Conservation (phyloP, 2,888 invertebrate genomes). For the Temnothorax ravouxi region DNA sequence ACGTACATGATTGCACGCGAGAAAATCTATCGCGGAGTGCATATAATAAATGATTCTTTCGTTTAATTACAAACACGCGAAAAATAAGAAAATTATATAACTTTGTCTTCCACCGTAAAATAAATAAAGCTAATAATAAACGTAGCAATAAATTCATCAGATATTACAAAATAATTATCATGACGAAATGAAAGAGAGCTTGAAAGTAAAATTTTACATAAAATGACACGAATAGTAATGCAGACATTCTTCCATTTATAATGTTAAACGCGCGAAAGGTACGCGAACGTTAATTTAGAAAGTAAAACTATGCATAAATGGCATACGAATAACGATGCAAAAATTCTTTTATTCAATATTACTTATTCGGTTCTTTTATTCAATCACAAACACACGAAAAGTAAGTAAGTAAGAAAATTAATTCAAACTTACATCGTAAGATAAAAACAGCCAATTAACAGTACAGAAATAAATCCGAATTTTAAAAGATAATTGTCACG, state of each 20-base stretch:
- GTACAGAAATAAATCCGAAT: neutral
- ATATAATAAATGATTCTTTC: constrained; percentile 38
- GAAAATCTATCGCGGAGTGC: neutral
- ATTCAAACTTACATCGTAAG: neutral
- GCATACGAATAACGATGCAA: neutral
- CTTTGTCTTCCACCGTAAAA: neutral
- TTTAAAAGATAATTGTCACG: neutral
- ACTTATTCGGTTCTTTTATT: neutral
- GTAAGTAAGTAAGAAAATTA: neutral
- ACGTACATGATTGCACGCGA: constrained; percentile 16
- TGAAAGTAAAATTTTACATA: neutral
- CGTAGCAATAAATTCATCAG: neutral
- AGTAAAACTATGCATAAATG: neutral
- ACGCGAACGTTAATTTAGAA: neutral
- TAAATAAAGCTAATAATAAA: neutral
- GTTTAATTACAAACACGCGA: neutral
- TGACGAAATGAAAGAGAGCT: neutral
- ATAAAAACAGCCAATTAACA: neutral
- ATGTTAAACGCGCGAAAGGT: neutral
- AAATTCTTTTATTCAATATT: neutral
- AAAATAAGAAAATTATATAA: constrained; percentile 11
- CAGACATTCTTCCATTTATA: neutral
- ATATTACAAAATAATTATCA: neutral
- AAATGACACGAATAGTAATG: neutral
- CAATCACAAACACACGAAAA: neutral